Percentiles rank a stretch among this genome's conserved stretches.
These are phyloP conservation scores for Tetrapedia diversipes DNA, from an alignment of 2,888 invertebrate genomes.

Conservation along the genomic window DNA sequence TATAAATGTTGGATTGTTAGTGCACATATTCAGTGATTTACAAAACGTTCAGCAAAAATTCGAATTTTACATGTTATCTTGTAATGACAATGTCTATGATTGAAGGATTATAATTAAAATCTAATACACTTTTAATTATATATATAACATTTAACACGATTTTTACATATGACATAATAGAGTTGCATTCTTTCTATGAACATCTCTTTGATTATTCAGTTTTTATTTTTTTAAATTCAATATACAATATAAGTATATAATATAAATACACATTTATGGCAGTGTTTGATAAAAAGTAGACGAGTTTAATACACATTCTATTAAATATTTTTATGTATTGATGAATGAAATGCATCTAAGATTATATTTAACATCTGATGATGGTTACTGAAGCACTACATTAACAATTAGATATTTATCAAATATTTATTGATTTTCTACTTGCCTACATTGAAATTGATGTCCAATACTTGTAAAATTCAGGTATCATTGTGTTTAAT, in stretches of 20 bases:
- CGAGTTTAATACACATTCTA: no score
- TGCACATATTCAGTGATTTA: neutral
- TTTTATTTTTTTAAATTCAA: no score
- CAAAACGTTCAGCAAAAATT: neutral
- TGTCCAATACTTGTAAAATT: slow-evolving; percentile 8
- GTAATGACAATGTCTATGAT: no score
- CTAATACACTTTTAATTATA: no score
- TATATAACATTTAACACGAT: no score
- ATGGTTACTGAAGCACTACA: neutral
- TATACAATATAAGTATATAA: no score
- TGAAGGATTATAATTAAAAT: no score
- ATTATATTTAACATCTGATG: neutral
- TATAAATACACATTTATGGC: no score
- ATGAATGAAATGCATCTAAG: neutral
- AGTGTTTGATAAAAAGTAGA: no score
- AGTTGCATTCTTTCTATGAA: no score
- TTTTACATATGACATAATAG: no score
- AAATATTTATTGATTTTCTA: slow-evolving; percentile 12
- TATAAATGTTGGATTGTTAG: neutral
- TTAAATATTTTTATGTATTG: neutral
- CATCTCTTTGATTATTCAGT: no score
- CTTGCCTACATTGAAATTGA: neutral
- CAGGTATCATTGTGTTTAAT: slow-evolving; percentile 9
- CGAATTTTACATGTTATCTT: neutral
- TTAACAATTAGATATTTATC: neutral